Evolutionary conservation across 2,888 invertebrate species (phyloP).

Genomic region (Agrochola lychnidis): DNA sequence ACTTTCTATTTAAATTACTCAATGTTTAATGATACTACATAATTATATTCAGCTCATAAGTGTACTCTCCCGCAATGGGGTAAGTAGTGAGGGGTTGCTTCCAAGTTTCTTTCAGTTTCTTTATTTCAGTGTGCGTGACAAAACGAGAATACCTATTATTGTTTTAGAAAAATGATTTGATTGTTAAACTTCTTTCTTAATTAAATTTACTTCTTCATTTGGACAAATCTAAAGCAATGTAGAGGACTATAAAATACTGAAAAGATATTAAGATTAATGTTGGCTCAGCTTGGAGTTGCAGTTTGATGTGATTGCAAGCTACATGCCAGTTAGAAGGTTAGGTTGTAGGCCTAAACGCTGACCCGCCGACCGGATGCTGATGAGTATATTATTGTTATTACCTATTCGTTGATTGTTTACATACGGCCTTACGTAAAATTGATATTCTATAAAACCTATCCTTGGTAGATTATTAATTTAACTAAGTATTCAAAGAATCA

Average conservation of each 20-base stretch:
- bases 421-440: background rate
- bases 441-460: background rate
- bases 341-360: slow-evolving; percentile 40
- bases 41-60: background rate
- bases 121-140: background rate
- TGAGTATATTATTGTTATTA: background rate
- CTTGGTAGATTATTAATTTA: background rate
- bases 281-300: background rate
- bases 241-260: background rate
- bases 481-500: background rate
- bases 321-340: background rate
- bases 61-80: background rate
- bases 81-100: background rate
- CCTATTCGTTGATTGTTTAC: background rate
- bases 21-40: background rate
- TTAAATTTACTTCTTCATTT: background rate
- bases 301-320: background rate
- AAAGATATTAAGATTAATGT: background rate
- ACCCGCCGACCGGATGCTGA: slow-evolving; percentile 5
- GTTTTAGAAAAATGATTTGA: background rate
- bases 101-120: background rate
- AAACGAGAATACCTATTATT: background rate
- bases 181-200: background rate
- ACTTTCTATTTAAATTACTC: background rate
- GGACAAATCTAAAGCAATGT: background rate